Percentiles rank a stretch among this genome's conserved stretches.
Conservation (phyloP, 1,140 invertebrate species). For the Asobara japonica region DNA sequence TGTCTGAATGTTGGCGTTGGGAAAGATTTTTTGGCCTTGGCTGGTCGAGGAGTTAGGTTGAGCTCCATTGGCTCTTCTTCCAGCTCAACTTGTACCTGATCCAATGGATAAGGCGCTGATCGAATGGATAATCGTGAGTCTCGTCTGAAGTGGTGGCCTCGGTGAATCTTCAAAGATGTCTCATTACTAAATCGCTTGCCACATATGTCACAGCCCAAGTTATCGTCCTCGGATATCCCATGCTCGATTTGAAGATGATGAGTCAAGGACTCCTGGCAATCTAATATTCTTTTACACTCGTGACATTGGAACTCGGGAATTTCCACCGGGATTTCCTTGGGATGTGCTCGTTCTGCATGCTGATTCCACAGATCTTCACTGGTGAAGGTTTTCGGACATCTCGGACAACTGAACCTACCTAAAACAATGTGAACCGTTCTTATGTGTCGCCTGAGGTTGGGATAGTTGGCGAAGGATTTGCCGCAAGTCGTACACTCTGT, state of each 20-base stretch:
- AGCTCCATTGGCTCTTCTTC: conserved; percentile 21
- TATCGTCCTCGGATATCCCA: conserved; percentile 33
- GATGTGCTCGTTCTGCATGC: conserved; percentile 42
- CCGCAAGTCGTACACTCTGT: conserved; percentile 70
- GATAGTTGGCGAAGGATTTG: conserved; percentile 67
- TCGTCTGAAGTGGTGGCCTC: conserved; percentile 70
- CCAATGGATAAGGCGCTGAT: conserved; percentile 26
- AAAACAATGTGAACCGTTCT: conserved; percentile 67
- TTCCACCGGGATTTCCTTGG: neutral
- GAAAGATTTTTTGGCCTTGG: conserved; percentile 58
- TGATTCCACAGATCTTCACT: conserved; percentile 43
- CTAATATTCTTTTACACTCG: conserved; percentile 54
- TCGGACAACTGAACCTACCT: conserved; percentile 63
- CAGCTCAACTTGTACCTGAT: conserved; percentile 27
- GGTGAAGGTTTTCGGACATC: conserved; percentile 54
- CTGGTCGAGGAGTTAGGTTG: conserved; percentile 46
- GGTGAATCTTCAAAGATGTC: conserved; percentile 68
- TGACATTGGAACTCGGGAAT: conserved; percentile 41
- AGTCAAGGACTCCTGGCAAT: conserved; percentile 50
- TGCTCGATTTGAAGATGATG: conserved; percentile 54
- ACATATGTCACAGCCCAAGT: conserved; percentile 70
- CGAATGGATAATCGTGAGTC: conserved; percentile 53
- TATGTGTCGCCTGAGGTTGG: conserved; percentile 66
- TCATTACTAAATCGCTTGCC: conserved; percentile 68
- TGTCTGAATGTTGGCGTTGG: conserved; percentile 39